Percentiles rank a stretch among this genome's conserved stretches.
Evolutionary conservation across 2,888 invertebrate species (phyloP).

Genomic region (Nemoura dubitans): DNA sequence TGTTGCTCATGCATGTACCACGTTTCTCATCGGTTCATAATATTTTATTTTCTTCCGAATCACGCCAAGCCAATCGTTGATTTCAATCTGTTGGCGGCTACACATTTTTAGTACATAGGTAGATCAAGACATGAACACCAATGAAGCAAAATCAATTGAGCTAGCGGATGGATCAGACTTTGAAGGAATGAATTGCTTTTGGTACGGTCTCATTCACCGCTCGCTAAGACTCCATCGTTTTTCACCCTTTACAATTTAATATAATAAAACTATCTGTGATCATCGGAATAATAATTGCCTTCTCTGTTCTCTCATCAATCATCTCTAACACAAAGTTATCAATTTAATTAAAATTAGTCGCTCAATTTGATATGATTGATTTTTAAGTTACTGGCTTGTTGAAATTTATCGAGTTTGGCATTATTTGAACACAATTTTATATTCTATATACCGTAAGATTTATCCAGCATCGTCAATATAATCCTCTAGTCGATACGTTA

Average conservation of each 20-base stretch:
- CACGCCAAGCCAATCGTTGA: neutral
- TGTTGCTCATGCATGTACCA: neutral
- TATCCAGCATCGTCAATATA: neutral
- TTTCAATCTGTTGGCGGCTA: neutral
- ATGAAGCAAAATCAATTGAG: neutral
- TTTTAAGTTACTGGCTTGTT: neutral
- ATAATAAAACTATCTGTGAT: constrained; percentile 62
- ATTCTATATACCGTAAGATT: neutral
- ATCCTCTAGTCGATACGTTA: neutral
- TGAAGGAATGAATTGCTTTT: neutral
- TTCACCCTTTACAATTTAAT: constrained; percentile 45
- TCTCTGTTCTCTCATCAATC: constrained; percentile 54
- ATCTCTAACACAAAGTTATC: constrained; percentile 21
- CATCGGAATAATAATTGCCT: constrained; percentile 64
- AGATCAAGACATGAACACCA: constrained; percentile 2
- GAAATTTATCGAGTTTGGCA: neutral
- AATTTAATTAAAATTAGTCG: neutral
- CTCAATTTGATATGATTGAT: neutral
- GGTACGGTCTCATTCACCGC: neutral
- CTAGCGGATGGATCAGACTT: neutral
- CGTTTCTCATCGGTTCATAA: neutral
- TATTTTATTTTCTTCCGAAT: neutral
- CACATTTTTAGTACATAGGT: neutral
- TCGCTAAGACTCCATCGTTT: constrained; percentile 32
- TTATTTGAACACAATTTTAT: constrained; percentile 2